These are phyloP conservation scores for Eurosta solidaginis DNA, from an alignment of 1,140 invertebrate species.

Conservation along the genomic window DNA sequence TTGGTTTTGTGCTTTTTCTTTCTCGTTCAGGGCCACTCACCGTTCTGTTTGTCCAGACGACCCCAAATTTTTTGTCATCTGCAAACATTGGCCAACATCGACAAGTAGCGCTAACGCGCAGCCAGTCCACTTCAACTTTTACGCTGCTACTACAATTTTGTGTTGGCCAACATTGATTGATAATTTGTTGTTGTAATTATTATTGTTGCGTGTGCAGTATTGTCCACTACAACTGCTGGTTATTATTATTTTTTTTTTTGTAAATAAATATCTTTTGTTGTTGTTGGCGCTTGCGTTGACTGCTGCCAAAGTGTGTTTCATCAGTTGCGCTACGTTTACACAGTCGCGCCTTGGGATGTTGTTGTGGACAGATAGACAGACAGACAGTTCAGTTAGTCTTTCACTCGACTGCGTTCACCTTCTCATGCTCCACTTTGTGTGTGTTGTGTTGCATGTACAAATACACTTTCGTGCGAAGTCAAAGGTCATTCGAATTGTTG, in stretches of 20 bases:
- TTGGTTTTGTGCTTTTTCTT: conserved; percentile 23
- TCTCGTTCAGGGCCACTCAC: conserved; percentile 24
- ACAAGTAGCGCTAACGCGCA: conserved; percentile 2
- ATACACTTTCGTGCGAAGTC: conserved; percentile 9
- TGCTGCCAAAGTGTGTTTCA: conserved; percentile 23
- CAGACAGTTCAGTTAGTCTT: too few relatives aligned
- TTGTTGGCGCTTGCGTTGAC: neutral
- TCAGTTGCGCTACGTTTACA: neutral
- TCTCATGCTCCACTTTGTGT: neutral
- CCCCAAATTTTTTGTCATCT: conserved; percentile 49
- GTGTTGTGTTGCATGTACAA: neutral
- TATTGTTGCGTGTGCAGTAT: conserved; percentile 25
- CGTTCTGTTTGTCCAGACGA: conserved; percentile 56
- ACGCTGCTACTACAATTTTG: conserved; percentile 18
- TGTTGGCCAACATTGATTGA: neutral
- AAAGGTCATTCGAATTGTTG: conserved; percentile 36
- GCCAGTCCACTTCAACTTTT: conserved; percentile 37
- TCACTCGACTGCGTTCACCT: neutral
- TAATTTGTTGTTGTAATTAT: conserved; percentile 29
- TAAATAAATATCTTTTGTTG: neutral
- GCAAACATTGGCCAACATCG: neutral
- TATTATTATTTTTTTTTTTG: neutral
- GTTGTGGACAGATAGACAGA: neutral
- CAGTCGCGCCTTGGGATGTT: neutral
- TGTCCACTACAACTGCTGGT: neutral